Conservation (phyloP, 2,113 vertebrate genomes). For the Laterallus jamaicensis region DNA sequence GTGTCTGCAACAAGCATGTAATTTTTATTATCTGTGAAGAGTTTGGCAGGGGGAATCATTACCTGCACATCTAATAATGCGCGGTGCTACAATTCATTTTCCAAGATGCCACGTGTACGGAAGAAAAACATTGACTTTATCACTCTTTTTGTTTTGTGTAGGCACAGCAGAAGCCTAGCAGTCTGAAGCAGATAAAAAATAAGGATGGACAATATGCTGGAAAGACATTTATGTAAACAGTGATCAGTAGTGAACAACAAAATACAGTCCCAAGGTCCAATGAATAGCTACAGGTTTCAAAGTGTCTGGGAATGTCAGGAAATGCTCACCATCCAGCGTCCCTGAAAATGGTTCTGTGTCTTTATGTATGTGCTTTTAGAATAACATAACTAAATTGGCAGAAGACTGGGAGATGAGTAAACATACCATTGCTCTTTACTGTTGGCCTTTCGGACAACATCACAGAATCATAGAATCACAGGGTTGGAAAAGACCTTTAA, state of each 20-base stretch:
- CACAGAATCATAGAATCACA: background rate
- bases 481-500: no score
- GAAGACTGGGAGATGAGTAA: background rate
- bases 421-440: background rate
- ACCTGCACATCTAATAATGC: constrained; percentile 64
- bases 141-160: constrained; percentile 24
- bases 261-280: background rate
- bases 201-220: constrained; percentile 1
- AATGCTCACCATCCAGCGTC: background rate
- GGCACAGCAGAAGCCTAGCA: constrained; percentile 45
- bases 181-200: constrained; percentile 57
- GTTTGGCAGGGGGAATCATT: constrained; percentile 66
- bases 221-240: constrained; percentile 10
- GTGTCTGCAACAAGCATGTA: constrained; percentile 58
- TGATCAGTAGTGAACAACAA: background rate
- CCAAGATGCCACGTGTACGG: background rate
- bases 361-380: background rate
- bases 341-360: background rate
- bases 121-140: constrained; percentile 64
- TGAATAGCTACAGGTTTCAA: background rate
- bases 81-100: constrained; percentile 61
- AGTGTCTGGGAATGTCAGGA: background rate
- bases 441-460: background rate
- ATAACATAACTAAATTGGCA: background rate
- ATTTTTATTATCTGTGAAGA: constrained; percentile 73